phyloP scores from a whole-genome alignment of 2,113 vertebrate genomes.

The Guaruba guarouba region DNA sequence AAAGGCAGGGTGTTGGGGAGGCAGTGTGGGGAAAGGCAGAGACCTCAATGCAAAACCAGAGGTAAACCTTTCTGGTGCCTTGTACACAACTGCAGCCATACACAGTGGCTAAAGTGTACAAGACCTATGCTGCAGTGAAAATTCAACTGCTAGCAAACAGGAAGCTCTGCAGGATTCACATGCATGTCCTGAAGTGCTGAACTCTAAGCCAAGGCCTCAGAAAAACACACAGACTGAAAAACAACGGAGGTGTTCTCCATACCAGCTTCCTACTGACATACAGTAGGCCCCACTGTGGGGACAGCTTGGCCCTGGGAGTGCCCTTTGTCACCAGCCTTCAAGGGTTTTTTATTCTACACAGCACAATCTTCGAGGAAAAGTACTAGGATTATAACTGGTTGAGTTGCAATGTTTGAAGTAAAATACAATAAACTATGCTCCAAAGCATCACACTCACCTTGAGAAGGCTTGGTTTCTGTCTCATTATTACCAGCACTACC shows the following conservation, averaged over 20 bases:
- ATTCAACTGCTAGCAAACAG: not conserved
- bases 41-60: not conserved
- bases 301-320: not conserved
- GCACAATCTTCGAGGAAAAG: not conserved
- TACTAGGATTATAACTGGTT: not conserved
- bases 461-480: not conserved
- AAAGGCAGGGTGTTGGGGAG: not conserved
- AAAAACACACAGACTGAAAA: not conserved
- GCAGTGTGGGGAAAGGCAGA: not conserved
- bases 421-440: not conserved
- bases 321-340: fast-evolving
- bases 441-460: not conserved
- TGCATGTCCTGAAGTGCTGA: not conserved
- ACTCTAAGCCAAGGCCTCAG: not conserved
- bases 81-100: not conserved
- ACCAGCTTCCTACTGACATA: not conserved
- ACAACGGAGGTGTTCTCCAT: not conserved
- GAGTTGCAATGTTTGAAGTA: not conserved
- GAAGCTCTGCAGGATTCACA: not conserved
- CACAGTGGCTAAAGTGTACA: fast-evolving
- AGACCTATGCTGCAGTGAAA: not conserved
- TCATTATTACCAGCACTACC: not conserved
- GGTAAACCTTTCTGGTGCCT: not conserved
- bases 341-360: not conserved
- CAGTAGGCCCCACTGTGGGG: not conserved